A percentile compares a stretch with the other conserved stretches of the same genome.
phyloP scores from a whole-genome alignment of 1,140 invertebrate species.

The Ceratina calcarata region DNA sequence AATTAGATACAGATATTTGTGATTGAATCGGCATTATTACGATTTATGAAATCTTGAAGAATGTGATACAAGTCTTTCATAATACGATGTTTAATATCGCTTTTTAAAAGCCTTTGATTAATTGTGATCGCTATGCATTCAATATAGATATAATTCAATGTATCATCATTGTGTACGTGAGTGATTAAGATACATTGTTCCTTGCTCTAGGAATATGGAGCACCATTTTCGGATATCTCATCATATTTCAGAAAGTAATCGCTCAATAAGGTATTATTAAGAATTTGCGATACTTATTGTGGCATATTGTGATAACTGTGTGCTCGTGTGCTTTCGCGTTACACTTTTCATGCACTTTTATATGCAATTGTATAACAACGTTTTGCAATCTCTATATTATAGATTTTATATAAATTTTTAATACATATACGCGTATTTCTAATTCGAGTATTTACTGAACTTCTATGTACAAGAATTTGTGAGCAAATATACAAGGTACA shows the following conservation, averaged over 20 bases:
- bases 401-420: slow-evolving; percentile 45
- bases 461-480: slow-evolving; percentile 50
- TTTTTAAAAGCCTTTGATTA: slow-evolving; percentile 27
- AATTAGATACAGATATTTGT: slow-evolving; percentile 46
- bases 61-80: slow-evolving; percentile 63
- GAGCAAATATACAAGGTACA: slow-evolving; percentile 50
- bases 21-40: slow-evolving; percentile 50
- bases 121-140: slow-evolving; percentile 37
- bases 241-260: slow-evolving; percentile 43
- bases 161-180: too few species aligned
- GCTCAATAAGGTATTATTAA: slow-evolving; percentile 56
- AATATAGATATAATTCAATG: too few species aligned
- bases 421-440: slow-evolving; percentile 20
- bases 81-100: slow-evolving; percentile 37
- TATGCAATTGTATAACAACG: slow-evolving; percentile 42
- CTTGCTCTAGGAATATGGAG: slow-evolving; percentile 16
- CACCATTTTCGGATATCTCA: slow-evolving; percentile 29
- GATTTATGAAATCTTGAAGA: slow-evolving; percentile 49
- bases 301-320: slow-evolving; percentile 61
- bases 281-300: slow-evolving; percentile 52
- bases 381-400: slow-evolving; percentile 46
- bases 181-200: slow-evolving; percentile 12
- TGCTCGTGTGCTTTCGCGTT: slow-evolving; percentile 27
- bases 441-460: slow-evolving; percentile 50
- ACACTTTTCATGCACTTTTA: slow-evolving; percentile 39